phyloP scores from a whole-genome alignment of 1,140 invertebrate genomes.

The Stegodyphus dumicola region DNA sequence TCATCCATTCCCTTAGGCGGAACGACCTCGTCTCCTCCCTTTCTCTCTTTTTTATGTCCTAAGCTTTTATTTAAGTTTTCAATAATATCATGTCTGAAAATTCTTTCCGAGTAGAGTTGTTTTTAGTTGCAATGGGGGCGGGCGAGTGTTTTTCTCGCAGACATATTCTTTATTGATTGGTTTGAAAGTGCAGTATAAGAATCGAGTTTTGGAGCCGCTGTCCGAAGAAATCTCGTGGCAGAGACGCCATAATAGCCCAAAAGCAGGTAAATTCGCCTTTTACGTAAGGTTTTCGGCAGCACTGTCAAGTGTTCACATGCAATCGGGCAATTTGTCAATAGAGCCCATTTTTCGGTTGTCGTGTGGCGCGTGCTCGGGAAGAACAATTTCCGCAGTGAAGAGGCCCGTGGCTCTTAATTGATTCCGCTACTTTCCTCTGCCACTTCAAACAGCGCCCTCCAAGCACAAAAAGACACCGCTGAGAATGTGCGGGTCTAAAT shows the following conservation, averaged over 20 bases:
- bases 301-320: slow-evolving; percentile 48
- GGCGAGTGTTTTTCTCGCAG: no score
- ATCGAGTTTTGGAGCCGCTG: slow-evolving; percentile 27
- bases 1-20: no score
- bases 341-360: slow-evolving; percentile 49
- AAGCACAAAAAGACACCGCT: slow-evolving; percentile 10
- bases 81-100: no score
- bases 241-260: slow-evolving; percentile 31
- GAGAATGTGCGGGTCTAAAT: neutral
- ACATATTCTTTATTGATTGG: slow-evolving; percentile 27
- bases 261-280: slow-evolving; percentile 47
- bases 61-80: no score
- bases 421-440: slow-evolving; percentile 38
- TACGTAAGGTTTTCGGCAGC: slow-evolving; percentile 19
- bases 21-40: no score
- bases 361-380: slow-evolving; percentile 43
- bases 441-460: slow-evolving; percentile 44
- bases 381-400: slow-evolving; percentile 52
- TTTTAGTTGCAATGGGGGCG: no score
- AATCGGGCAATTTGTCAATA: slow-evolving; percentile 60
- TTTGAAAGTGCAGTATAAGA: neutral
- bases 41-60: no score
- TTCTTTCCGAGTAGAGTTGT: no score
- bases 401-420: slow-evolving; percentile 40
- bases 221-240: slow-evolving; percentile 34